Evolutionary conservation across 2,797 vertebrate species (phyloP).

Genomic region (Stomatorhinus walkeri): DNA sequence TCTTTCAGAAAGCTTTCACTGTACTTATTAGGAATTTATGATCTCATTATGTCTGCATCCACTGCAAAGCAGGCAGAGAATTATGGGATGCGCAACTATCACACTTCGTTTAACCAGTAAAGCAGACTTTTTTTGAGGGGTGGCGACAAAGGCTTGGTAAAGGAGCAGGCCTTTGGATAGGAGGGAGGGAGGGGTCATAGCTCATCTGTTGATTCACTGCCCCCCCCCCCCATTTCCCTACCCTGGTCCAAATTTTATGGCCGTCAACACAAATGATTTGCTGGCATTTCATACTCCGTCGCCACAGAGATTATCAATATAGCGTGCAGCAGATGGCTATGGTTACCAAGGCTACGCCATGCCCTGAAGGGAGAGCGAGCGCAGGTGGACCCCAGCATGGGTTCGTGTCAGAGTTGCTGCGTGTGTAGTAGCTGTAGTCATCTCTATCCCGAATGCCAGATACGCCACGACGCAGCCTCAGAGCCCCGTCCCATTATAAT

Average conservation of each 20-base stretch:
- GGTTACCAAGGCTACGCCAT: constrained; percentile 20
- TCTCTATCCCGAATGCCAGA: neutral
- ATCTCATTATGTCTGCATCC: constrained; percentile 3
- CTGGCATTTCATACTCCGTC: constrained; percentile 19
- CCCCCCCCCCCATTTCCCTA: neutral
- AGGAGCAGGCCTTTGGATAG: neutral
- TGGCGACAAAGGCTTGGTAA: neutral
- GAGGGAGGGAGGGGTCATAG: neutral
- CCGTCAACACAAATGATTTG: constrained; percentile 7
- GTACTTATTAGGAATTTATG: constrained; percentile 14
- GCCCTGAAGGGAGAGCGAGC: neutral
- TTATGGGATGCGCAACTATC: neutral
- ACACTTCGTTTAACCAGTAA: constrained; percentile 16
- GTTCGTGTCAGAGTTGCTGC: neutral
- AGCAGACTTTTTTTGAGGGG: neutral
- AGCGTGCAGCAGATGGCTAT: neutral
- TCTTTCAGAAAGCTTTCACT: constrained; percentile 11
- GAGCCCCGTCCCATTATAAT: neutral
- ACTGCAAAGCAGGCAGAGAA: constrained; percentile 18
- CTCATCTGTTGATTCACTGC: neutral
- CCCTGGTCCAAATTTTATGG: neutral
- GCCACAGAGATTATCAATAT: constrained; percentile 18
- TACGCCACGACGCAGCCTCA: neutral
- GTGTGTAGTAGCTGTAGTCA: neutral
- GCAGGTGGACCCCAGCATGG: constrained; percentile 2